phyloP scores from a whole-genome alignment of 1,140 invertebrate genomes.

The Aleiodes sp. region DNA sequence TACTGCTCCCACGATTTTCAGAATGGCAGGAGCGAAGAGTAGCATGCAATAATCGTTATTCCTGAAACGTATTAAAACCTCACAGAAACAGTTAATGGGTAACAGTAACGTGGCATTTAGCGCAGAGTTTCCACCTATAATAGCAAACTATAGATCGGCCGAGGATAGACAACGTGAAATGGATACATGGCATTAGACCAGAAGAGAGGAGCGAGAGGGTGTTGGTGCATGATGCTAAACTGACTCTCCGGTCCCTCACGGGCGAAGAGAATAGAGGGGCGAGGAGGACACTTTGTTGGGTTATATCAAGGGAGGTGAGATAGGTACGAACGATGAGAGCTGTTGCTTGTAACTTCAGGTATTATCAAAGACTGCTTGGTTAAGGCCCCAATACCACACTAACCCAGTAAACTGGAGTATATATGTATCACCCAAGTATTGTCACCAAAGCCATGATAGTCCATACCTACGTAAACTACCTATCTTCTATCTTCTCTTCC shows the following conservation, averaged over 20 bases:
- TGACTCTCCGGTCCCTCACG: neutral
- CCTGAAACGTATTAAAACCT: constrained; percentile 26
- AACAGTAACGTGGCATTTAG: neutral
- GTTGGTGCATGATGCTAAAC: too few relatives aligned
- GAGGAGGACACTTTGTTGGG: too few relatives aligned
- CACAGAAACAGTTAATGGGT: neutral
- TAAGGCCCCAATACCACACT: neutral
- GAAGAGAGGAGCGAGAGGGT: too few relatives aligned
- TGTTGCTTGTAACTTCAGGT: constrained; percentile 17
- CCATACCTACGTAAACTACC: neutral
- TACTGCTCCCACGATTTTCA: constrained; percentile 13
- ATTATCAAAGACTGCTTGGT: constrained; percentile 1
- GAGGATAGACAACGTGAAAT: neutral
- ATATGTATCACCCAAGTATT: neutral
- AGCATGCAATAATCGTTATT: constrained; percentile 29
- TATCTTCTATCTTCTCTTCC: neutral
- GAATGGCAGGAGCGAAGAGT: too few relatives aligned
- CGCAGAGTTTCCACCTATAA: neutral
- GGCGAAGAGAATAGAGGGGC: too few relatives aligned
- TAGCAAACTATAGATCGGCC: constrained; percentile 12
- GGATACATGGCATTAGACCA: neutral
- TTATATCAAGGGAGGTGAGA: neutral
- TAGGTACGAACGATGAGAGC: constrained; percentile 9
- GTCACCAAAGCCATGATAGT: constrained; percentile 8
- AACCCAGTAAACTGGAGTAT: neutral